Evolutionary conservation across 2,888 invertebrate genomes (phyloP), one percentile per base, ranked within the genome.

Genomic region (Bruchidius siliquastri): DNA sequence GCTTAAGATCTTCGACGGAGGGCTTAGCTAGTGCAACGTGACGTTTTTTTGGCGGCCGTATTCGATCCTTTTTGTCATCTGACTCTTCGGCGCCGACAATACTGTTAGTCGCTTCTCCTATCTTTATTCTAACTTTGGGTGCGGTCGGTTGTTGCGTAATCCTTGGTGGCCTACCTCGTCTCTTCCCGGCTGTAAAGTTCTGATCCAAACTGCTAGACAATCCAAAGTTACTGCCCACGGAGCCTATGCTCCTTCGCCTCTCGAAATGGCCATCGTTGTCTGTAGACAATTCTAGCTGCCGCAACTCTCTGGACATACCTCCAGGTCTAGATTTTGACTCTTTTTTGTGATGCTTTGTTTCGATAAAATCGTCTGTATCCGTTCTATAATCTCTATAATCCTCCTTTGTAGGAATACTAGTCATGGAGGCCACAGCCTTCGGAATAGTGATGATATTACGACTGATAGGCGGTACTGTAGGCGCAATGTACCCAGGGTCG

Each of bases 341-440:
- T 83, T 90, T 89, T 20, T 88, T 82, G 73, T 92, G 90, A 81
- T 94, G 93, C 85, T 94, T 93, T 0, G 90, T 89, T 72, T 93
- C 92, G 2, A 89, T 87, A 13, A 90, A 88, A 73, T 86, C 87
- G 74, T 87, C 86, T 0, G 79, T 74, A 68, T 84, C 83, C 3
- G 85, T 85, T 67, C 85, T 79, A 76, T 87, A 87, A 49, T 90
- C 90, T 81, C 93, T 92, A 82, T 95, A 95, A 83, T 96, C 95
- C 78, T 96, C 95, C 79, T 94, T 90, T 0, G 95, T 95, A 0
- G 95, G 95, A 81, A 96, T 94, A 76, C 92, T 92, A 0, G 95
- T 94, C 92, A 95, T 95, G 13, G 95, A 95, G 22, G 95, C 94
- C 10, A 96, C 94, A 2, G 96, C 95, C 85, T 96, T 96, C 0